Evolutionary conservation across 2,113 vertebrate species (phyloP), one percentile per base, ranked within the genome.

Genomic region (Chaenocephalus aceratus): DNA sequence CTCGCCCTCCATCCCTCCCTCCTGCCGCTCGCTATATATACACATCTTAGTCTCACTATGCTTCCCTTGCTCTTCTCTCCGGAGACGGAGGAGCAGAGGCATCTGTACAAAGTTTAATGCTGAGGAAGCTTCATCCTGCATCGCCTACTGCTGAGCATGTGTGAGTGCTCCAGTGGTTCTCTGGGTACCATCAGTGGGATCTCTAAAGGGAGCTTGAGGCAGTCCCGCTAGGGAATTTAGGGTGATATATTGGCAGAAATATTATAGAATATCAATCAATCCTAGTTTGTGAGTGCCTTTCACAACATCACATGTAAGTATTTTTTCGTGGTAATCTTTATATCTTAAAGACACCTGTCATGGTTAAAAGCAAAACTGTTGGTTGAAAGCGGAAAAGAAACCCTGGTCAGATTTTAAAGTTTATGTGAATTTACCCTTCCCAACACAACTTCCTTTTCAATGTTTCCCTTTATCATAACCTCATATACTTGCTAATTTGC

Each of bases 91-190:
- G 74, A 77, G 83, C 36, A 57, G 77, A 80, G 75, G 79, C 77
- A 77, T 87, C 76, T 82, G 78, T 77, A 77, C 85, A 90, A 89
- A 79, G 36, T 91, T 87, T 85, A 86, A 64, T 87, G 80, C 87
- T 89, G 85, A 88, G 77, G 73, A 84, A 73, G 89, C 86, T 77
- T 62, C 72, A 61, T 57, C 58, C 59, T 77, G 69, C 56, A 51
- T 14, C 52, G 30, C 72, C 66, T 74, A 54, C 67, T 76, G 77
- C 83, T 82, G 72, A 83, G 83, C 21, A 15, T 56, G 61, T 66
- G 76, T 54, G 77, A 59, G 79, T 54, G 62, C 64, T 75, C 59
- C 49, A 21, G 53, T 72, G 44, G 51, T 26, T 14, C 67, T 74
- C 67, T 74, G 6, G 8, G 60, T 70, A n/a, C 49, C 73, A 69